A percentile compares a stretch with the other conserved stretches of the same genome.
Conservation (phyloP, 2,888 invertebrate genomes). For the Plebejus melissa region DNA sequence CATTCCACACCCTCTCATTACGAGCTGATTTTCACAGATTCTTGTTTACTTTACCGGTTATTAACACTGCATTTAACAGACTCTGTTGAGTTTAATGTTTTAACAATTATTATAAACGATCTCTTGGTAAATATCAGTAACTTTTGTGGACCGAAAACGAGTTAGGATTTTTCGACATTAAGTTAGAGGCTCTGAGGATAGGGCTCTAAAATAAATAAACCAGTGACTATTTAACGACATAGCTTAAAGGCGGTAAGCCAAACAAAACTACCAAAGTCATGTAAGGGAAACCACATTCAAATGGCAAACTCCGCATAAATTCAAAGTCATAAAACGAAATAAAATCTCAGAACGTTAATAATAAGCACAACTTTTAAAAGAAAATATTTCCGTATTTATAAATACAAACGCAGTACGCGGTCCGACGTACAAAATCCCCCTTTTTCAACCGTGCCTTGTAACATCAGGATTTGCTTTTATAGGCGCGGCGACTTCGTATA, state of each 20-base stretch:
- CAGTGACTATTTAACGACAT: background rate
- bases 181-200: background rate
- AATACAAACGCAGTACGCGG: constrained; percentile 39
- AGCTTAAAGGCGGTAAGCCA: background rate
- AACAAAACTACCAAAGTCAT: background rate
- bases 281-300: constrained; percentile 1
- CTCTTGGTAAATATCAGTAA: background rate
- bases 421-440: constrained; percentile 35
- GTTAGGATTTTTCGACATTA: background rate
- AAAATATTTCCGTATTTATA: constrained; percentile 40
- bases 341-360: constrained; percentile 41
- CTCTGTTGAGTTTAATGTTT: background rate
- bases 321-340: constrained; percentile 45
- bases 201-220: background rate
- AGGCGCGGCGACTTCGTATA: constrained; percentile 10
- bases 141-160: background rate
- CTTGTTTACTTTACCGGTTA: constrained; percentile 12
- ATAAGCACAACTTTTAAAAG: constrained; percentile 42
- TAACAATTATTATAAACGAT: background rate
- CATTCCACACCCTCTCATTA: constrained; percentile 25
- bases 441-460: constrained; percentile 36
- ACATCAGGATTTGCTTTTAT: constrained; percentile 33
- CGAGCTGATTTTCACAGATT: constrained; percentile 12
- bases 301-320: constrained; percentile 37
- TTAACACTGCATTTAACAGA: constrained; percentile 6